Conservation (phyloP, 2,888 invertebrate genomes). For the Ichneumoninae sp. region DNA sequence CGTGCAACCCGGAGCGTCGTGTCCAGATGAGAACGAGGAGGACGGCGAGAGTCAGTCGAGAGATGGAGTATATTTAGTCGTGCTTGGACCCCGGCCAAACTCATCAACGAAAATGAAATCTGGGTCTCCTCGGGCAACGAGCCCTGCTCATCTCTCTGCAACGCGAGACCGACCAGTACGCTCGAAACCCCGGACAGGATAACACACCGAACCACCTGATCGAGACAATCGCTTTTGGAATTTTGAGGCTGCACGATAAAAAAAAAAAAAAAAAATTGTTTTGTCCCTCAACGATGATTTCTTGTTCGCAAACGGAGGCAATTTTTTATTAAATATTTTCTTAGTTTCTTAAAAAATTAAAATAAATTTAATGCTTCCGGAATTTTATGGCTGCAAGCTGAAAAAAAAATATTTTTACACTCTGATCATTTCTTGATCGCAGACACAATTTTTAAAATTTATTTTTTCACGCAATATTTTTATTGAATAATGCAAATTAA, state of each 20-base stretch:
- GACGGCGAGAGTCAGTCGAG: conserved; percentile 38
- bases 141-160: conserved; percentile 20
- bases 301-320: too few relatives aligned
- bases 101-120: conserved; percentile 84
- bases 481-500: too few relatives aligned
- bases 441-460: too few relatives aligned
- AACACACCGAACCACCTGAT: conserved; percentile 14
- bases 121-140: conserved; percentile 78
- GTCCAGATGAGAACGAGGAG: conserved; percentile 32
- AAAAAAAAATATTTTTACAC: too few relatives aligned
- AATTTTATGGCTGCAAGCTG: too few relatives aligned
- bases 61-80: conserved; percentile 83
- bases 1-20: conserved; percentile 16
- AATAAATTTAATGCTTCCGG: too few relatives aligned
- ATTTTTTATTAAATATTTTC: too few relatives aligned
- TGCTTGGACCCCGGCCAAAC: conserved; percentile 82
- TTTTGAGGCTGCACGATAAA: neutral
- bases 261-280: neutral
- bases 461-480: too few relatives aligned
- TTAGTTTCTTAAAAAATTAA: too few relatives aligned
- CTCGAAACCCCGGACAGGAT: conserved; percentile 19
- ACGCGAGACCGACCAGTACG: conserved; percentile 43
- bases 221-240: conserved; percentile 37
- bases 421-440: too few relatives aligned
- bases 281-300: too few relatives aligned